Percentiles rank a stretch among this genome's conserved stretches.
phyloP scores from a whole-genome alignment of 2,113 vertebrate species.

The Girardinichthys multiradiatus region DNA sequence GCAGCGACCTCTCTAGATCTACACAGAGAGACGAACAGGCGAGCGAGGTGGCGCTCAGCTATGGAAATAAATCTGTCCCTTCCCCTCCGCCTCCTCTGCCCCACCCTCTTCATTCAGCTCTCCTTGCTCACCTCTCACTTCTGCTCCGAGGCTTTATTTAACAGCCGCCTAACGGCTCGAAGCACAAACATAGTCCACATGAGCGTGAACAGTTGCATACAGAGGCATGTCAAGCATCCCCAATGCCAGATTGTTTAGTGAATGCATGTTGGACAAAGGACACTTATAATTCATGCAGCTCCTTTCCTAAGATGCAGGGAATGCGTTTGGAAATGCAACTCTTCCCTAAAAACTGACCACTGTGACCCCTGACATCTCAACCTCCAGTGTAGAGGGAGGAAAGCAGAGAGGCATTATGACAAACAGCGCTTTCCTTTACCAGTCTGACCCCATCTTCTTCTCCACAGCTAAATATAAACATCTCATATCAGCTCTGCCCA shows the following conservation, averaged over 20 bases:
- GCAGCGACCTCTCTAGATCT: slow-evolving; percentile 31
- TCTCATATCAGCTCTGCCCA: slow-evolving; percentile 37
- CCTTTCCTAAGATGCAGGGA: slow-evolving; percentile 3
- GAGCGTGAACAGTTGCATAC: slow-evolving; percentile 41
- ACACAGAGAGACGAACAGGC: slow-evolving; percentile 37
- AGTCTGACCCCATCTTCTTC: slow-evolving; percentile 38
- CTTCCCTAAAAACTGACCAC: slow-evolving; percentile 35
- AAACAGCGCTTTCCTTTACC: slow-evolving; percentile 26
- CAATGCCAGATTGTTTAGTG: slow-evolving; percentile 21
- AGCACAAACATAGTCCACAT: slow-evolving; percentile 41
- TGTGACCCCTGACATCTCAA: slow-evolving; percentile 33
- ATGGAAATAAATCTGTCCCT: slow-evolving; percentile 76
- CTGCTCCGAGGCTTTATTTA: slow-evolving; percentile 69
- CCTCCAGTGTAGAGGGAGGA: slow-evolving; percentile 40
- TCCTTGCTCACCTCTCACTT: slow-evolving; percentile 38
- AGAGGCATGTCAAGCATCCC: slow-evolving; percentile 48
- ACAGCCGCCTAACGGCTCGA: slow-evolving; percentile 45
- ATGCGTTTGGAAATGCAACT: slow-evolving; percentile 43
- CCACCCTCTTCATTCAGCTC: slow-evolving; percentile 36
- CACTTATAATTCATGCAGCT: slow-evolving; percentile 20
- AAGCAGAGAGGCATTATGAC: slow-evolving; percentile 28
- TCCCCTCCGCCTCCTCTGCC: slow-evolving; percentile 24
- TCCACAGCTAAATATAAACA: slow-evolving; percentile 68
- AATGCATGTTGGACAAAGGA: slow-evolving; percentile 6
- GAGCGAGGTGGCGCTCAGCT: slow-evolving; percentile 68